Evolutionary conservation across 1,140 invertebrate genomes (phyloP), one percentile per base, ranked within the genome.

Genomic region (Cydia amplana): DNA sequence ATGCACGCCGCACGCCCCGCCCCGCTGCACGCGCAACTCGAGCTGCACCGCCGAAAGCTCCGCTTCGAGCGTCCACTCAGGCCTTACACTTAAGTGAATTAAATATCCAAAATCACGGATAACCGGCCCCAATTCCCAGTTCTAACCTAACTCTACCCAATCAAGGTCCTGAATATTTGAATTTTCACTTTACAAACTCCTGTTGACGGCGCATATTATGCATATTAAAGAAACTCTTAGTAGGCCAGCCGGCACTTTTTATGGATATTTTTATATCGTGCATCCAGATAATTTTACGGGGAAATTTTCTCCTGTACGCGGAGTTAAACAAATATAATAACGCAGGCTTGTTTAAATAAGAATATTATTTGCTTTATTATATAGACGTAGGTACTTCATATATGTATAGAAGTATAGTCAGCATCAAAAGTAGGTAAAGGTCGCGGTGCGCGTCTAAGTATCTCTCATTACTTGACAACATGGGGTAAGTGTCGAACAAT

Each of bases 201-300:
- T 36, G 32, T 40, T 43, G 65, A 70, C 65, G 65, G 65, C 65
- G 9, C 32, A 70, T 20, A 18, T 25, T 70, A 70, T 70, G 65
- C 65, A 70, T 70, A 70, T 70, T 43, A 40, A 70, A 70, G 55
- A 60, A 60, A 60, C 28, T 18, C 65, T 70, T 36, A 43, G 64
- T 28, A 65, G 65, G 64, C 25, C 25, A 70, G 28, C 65, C 16
- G 12, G 28, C 10, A 36, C 16, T 9, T 70, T 70, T 70, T 70
- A 70, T 43, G 65, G 32, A 43, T 70, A 70, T 70, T 40, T 70
- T 70, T 70, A 70, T 70, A 70, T 70, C 65, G 28, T 40, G n/a
- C 28, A 43, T 20, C 14, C 25, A 70, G 28, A 36, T 36, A 70
- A 70, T 70, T 70, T 70, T 36, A 70, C 65, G 28, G 65, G 5